phyloP scores from a whole-genome alignment of 2,113 vertebrate genomes.

The Monopterus albus region DNA sequence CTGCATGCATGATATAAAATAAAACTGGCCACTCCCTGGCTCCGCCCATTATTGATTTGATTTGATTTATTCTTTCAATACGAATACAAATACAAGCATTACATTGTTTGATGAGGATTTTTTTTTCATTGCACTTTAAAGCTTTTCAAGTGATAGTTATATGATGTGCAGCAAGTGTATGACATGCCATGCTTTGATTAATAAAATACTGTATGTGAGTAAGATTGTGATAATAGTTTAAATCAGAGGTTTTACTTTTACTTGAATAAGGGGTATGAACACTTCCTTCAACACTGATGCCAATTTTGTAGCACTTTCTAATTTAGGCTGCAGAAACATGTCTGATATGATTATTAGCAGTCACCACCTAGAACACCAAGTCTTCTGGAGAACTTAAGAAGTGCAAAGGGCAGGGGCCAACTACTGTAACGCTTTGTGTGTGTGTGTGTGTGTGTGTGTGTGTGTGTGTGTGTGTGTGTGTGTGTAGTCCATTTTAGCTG shows the following conservation, averaged over 20 bases:
- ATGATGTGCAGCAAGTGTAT: neutral
- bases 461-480: conserved; percentile 8
- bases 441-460: neutral
- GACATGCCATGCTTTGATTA: neutral
- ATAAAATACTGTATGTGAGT: neutral
- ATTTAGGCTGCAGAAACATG: neutral
- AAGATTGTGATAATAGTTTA: neutral
- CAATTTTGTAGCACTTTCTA: neutral
- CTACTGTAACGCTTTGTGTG: neutral
- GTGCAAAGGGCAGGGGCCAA: conserved; percentile 7
- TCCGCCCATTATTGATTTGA: too few relatives aligned
- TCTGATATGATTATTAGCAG: conserved; percentile 4
- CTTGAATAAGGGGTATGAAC: too few relatives aligned
- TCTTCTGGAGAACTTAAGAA: neutral
- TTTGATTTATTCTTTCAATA: too few relatives aligned
- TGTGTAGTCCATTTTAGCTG: conserved; percentile 9
- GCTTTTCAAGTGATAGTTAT: neutral
- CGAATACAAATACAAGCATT: neutral
- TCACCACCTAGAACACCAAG: neutral
- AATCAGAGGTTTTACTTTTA: too few relatives aligned
- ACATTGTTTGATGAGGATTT: neutral
- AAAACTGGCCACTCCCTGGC: too few relatives aligned
- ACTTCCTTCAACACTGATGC: too few relatives aligned
- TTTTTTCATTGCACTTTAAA: too few relatives aligned
- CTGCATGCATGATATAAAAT: too few relatives aligned